Evolutionary conservation across 2,113 vertebrate genomes (phyloP), one percentile per base, ranked within the genome.

Genomic region (Plotosus lineatus): DNA sequence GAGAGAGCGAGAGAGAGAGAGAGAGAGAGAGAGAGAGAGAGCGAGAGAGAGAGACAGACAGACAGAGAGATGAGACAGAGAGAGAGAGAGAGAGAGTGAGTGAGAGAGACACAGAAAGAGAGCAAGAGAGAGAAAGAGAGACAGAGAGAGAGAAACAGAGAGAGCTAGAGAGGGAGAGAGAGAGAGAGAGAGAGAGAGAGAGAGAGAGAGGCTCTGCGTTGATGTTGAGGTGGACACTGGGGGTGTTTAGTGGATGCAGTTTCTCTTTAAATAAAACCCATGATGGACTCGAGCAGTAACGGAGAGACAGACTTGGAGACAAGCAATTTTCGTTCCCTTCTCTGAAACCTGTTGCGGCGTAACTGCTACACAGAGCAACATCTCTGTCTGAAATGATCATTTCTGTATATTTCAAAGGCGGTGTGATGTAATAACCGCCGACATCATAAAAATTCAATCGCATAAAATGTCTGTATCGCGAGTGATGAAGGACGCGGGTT

Each of bases 401-500:
- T 60, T 69, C 48, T 51, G 48, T 61, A 71, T 69, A 77, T 82
- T 75, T 75, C 63, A 77, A 11, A 53, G 11, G 23, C 23, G 1
- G 53, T 15, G 51, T 42, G 21, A 69, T 81, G 72, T 69, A 60
- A 80, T 56, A 69, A 55, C n/a, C 21, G 75, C 79, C 55, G 61
- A 58, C 40, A 44, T 51, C 77, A 79, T 85, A 81, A 82, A 86
- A 77, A 63, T 61, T 55, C 21, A 72, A 86, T 75, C 38, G 44
- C 31, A 65, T 76, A 79, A 85, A 77, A 55, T 31, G 46, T 23
- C 60, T 60, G 31, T 48, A 33, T 61, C 36, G 69, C 73, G 71
- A 80, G 76, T 66, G 51, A 48, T 76, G 61, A 26, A 44, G 6
- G 11, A 14, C 11, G 0, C 12, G 3, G 40, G 38, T 11, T 44